Conservation (phyloP, 2,888 invertebrate species). For the Spilarctia lutea region DNA sequence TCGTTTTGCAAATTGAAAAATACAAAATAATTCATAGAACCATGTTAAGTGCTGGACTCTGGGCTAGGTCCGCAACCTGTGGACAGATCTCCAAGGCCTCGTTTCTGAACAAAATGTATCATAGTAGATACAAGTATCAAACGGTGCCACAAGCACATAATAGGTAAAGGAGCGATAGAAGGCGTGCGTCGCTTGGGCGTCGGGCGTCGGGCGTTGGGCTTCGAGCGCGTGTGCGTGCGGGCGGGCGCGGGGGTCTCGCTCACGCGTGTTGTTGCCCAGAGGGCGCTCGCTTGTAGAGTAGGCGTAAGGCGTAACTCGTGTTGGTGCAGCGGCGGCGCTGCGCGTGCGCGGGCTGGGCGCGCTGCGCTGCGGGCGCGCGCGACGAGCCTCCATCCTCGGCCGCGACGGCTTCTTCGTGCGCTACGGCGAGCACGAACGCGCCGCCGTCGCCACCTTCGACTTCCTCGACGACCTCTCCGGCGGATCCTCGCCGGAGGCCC, state of each 20-base stretch:
- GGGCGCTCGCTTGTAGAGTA: constrained; percentile 72
- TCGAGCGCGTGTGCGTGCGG: constrained; percentile 41
- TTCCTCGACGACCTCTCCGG: constrained; percentile 90
- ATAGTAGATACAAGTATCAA: too few relatives aligned
- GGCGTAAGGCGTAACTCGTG: constrained; percentile 58
- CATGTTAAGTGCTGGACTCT: too few relatives aligned
- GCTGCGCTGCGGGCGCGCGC: constrained; percentile 80
- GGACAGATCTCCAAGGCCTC: too few relatives aligned
- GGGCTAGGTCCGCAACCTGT: too few relatives aligned
- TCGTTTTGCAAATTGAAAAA: too few relatives aligned
- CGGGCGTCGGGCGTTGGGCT: constrained; percentile 2
- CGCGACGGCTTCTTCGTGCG: constrained; percentile 92
- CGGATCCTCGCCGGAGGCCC: constrained; percentile 75
- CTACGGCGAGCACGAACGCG: constrained; percentile 91
- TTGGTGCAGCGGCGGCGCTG: constrained; percentile 87
- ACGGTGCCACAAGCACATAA: too few relatives aligned
- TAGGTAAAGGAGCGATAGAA: constrained; percentile 7
- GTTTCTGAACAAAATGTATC: too few relatives aligned
- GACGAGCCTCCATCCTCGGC: constrained; percentile 91
- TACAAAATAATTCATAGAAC: too few relatives aligned
- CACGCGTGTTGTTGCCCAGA: constrained; percentile 74
- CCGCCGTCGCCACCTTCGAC: constrained; percentile 93
- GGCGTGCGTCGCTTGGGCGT: constrained; percentile 17
- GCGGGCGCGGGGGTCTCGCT: constrained; percentile 49
- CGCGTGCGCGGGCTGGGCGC: constrained; percentile 86